phyloP scores from a whole-genome alignment of 2,113 vertebrate species.

The Fregetta grallaria region DNA sequence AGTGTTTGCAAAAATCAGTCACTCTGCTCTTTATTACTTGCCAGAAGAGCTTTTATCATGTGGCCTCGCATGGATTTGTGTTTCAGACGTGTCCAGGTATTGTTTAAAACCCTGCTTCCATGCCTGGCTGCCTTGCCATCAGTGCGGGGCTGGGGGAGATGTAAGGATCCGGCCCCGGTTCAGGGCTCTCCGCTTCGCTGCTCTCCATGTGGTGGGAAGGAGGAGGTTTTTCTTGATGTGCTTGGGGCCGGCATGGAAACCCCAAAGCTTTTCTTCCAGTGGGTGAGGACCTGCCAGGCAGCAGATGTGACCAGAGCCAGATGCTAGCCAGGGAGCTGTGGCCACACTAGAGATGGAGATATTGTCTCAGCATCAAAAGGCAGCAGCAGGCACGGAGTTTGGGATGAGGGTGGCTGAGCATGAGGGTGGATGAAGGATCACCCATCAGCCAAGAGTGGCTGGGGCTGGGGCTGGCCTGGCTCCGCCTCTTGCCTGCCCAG shows the following conservation, averaged over 20 bases:
- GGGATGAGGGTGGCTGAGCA: background rate
- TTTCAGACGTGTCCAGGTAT: background rate
- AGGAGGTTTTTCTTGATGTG: background rate
- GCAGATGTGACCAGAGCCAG: background rate
- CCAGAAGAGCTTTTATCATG: background rate
- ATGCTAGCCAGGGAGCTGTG: background rate
- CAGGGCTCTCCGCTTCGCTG: background rate
- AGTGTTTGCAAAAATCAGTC: background rate
- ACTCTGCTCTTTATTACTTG: background rate
- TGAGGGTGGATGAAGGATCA: background rate
- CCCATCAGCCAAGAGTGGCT: background rate
- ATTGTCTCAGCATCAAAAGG: background rate
- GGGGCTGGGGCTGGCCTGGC: background rate
- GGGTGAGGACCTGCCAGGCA: background rate
- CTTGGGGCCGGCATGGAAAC: background rate
- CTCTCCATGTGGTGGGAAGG: fast-evolving
- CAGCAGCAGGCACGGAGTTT: background rate
- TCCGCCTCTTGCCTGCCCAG: background rate
- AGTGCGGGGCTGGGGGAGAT: background rate
- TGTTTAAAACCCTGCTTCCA: background rate
- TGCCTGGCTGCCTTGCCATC: background rate
- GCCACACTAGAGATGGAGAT: background rate
- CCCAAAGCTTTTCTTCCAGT: background rate
- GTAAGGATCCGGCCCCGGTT: fast-evolving
- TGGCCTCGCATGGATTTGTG: background rate